These are phyloP conservation scores for Cryptocephalus primarius DNA, from an alignment of 2,888 invertebrate species.

Conservation along the genomic window DNA sequence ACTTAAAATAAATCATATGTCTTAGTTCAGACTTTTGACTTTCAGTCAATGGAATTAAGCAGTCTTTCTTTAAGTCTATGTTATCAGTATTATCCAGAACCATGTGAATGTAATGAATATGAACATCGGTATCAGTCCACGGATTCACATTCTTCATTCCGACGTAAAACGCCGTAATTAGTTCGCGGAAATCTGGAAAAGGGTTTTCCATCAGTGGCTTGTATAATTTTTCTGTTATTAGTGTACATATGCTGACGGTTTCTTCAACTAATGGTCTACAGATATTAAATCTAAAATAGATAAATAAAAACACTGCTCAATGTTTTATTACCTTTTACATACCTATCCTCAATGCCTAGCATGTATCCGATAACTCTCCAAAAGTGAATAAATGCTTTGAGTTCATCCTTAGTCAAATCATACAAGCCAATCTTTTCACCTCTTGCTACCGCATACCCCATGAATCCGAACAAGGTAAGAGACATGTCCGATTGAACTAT, in stretches of 20 bases:
- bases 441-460: constrained; percentile 60
- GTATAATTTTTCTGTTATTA: constrained; percentile 48
- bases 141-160: constrained; percentile 62
- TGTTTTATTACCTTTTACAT: background rate
- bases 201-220: constrained; percentile 49
- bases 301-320: background rate
- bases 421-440: constrained; percentile 54
- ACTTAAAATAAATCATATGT: constrained; percentile 15
- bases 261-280: constrained; percentile 52
- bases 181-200: constrained; percentile 50
- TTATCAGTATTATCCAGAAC: constrained; percentile 9
- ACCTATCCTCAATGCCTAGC: constrained; percentile 74
- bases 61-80: constrained; percentile 1
- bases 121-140: constrained; percentile 45
- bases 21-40: constrained; percentile 6
- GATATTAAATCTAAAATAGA: constrained; percentile 51
- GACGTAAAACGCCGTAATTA: constrained; percentile 51
- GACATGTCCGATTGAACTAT: constrained; percentile 78
- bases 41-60: constrained; percentile 4
- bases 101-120: constrained; percentile 37
- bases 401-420: constrained; percentile 46
- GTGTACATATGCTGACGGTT: constrained; percentile 48
- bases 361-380: constrained; percentile 75
- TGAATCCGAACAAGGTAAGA: constrained; percentile 77
- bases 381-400: constrained; percentile 67